Evolutionary conservation across 1,140 invertebrate species (phyloP).

Genomic region (Littorina saxatilis): DNA sequence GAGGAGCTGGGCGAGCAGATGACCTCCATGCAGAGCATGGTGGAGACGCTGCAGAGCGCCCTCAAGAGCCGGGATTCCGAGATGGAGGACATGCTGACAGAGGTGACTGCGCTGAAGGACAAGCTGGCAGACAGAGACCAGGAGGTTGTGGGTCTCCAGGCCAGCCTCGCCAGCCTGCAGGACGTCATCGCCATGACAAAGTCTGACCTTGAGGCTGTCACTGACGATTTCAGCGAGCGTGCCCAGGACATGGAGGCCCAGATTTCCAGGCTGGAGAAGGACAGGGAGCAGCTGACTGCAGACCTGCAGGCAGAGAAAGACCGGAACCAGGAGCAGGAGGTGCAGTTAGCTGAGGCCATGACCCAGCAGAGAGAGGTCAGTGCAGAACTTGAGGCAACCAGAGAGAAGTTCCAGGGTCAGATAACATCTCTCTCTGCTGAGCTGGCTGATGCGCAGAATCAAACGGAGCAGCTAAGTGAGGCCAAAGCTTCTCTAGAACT

Average conservation of each 20-base stretch:
- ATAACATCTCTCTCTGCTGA: conserved; percentile 33
- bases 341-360: conserved; percentile 4
- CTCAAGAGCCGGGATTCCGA: conserved; percentile 15
- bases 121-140: conserved; percentile 28
- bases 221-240: conserved; percentile 26
- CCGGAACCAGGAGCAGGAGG: background rate
- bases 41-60: conserved; percentile 23
- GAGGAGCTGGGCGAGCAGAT: background rate
- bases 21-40: conserved; percentile 28
- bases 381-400: conserved; percentile 22
- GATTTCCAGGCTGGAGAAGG: conserved; percentile 23
- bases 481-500: background rate
- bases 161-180: conserved; percentile 6
- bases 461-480: conserved; percentile 28
- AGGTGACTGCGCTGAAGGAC: conserved; percentile 9
- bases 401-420: conserved; percentile 20
- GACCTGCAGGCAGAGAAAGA: conserved; percentile 20
- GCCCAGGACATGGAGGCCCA: conserved; percentile 27
- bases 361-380: background rate
- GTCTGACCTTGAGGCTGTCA: conserved; percentile 33
- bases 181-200: conserved; percentile 27
- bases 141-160: conserved; percentile 21
- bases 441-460: conserved; percentile 35
- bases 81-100: conserved; percentile 30
- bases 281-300: conserved; percentile 12